A percentile compares a stretch with the other conserved stretches of the same genome.
Conservation (phyloP, 2,888 invertebrate genomes). For the Endotricha flammealis region DNA sequence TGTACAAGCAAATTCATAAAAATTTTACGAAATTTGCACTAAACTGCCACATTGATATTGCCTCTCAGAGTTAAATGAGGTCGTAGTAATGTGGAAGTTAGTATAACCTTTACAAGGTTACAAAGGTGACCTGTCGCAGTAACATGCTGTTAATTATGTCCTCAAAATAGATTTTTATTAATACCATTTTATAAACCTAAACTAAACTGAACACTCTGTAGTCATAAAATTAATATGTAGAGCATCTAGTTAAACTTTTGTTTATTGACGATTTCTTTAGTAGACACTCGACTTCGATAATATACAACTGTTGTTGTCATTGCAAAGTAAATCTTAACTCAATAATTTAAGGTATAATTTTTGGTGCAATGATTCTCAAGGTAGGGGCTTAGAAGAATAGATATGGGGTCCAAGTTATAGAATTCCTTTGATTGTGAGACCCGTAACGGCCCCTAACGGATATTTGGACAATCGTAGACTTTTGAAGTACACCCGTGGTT, state of each 20-base stretch:
- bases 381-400: constrained; percentile 70
- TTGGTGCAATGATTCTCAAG: constrained; percentile 20
- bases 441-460: constrained; percentile 75
- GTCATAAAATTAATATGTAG: constrained; percentile 40
- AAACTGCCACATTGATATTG: too few species aligned
- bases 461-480: constrained; percentile 76
- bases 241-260: constrained; percentile 71
- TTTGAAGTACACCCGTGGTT: constrained; percentile 67
- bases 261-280: constrained; percentile 72
- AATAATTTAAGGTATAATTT: constrained; percentile 27
- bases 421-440: constrained; percentile 66
- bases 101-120: too few species aligned
- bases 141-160: too few species aligned
- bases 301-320: constrained; percentile 9
- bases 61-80: too few species aligned
- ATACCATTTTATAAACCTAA: constrained; percentile 8
- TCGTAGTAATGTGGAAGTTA: too few species aligned
- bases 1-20: too few species aligned
- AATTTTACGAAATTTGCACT: too few species aligned
- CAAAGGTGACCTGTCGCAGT: too few species aligned
- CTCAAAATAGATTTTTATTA: too few species aligned
- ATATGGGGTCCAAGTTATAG: constrained; percentile 70
- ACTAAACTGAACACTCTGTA: constrained; percentile 36
- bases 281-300: constrained; percentile 60
- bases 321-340: background rate